phyloP scores from a whole-genome alignment of 2,113 vertebrate genomes.

The Miniopterus natalensis region DNA sequence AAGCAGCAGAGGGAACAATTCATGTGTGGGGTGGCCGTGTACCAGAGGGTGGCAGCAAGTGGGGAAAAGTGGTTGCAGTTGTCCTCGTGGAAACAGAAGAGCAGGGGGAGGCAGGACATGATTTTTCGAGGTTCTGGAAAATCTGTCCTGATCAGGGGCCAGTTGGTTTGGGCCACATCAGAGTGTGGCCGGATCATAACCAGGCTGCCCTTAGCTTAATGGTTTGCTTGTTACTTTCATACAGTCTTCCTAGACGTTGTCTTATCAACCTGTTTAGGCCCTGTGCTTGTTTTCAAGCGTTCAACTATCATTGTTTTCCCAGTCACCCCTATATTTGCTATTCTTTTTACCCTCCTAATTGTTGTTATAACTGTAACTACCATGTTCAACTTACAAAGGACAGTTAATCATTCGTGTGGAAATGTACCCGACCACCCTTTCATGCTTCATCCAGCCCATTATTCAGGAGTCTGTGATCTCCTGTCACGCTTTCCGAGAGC shows the following conservation, averaged over 20 bases:
- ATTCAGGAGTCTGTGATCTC: constrained; percentile 28
- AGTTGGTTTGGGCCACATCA: neutral
- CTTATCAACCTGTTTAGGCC: neutral
- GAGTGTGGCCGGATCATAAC: neutral
- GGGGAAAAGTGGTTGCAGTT: neutral
- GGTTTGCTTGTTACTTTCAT: neutral
- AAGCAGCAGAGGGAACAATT: no score
- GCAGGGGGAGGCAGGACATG: rapidly evolving
- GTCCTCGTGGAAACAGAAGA: neutral
- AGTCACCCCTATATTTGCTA: neutral
- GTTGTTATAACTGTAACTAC: neutral
- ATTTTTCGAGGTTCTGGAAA: neutral
- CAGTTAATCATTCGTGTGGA: neutral
- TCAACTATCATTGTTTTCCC: neutral
- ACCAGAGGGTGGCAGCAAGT: neutral
- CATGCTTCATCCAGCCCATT: neutral
- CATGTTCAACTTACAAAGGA: neutral
- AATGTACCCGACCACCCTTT: neutral
- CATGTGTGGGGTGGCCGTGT: rapidly evolving
- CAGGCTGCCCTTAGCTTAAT: neutral
- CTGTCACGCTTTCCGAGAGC: neutral
- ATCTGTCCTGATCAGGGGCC: neutral
- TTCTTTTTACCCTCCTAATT: neutral
- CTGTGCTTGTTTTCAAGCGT: neutral
- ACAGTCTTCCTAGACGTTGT: rapidly evolving